These are phyloP conservation scores for Acipenser oxyrinchus DNA, from an alignment of 2,797 vertebrate species.

Conservation along the genomic window DNA sequence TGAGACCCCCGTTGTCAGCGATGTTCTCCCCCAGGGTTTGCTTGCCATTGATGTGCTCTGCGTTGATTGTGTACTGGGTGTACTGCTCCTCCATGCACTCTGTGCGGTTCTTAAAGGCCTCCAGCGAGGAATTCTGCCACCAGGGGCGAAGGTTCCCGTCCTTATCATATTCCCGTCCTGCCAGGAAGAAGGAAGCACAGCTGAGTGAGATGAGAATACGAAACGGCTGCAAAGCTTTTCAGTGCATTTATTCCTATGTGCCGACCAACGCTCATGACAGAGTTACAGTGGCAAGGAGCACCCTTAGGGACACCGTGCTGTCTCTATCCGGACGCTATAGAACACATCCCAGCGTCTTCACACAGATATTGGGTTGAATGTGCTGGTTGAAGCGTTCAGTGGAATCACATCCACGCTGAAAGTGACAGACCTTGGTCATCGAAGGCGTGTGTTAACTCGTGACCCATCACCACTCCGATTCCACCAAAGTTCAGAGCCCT, in stretches of 20 bases:
- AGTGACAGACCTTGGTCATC: slow-evolving; percentile 76
- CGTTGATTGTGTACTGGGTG: slow-evolving; percentile 72
- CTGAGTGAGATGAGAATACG: no score
- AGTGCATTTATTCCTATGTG: no score
- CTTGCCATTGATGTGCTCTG: slow-evolving; percentile 82
- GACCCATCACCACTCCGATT: slow-evolving; percentile 95
- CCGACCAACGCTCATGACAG: no score
- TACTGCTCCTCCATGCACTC: slow-evolving; percentile 93
- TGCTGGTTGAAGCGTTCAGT: no score
- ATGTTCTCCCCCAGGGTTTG: slow-evolving; percentile 96
- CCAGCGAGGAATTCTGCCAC: slow-evolving; percentile 92
- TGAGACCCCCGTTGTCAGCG: slow-evolving; percentile 88
- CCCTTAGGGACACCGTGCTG: no score
- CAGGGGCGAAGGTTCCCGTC: slow-evolving; percentile 88
- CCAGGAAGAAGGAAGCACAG: not conserved
- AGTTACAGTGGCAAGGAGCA: no score
- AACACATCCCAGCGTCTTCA: no score
- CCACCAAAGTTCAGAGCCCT: slow-evolving; percentile 94
- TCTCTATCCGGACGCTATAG: no score
- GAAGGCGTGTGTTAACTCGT: slow-evolving; percentile 91
- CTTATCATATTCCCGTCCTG: slow-evolving; percentile 91
- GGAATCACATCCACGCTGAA: no score
- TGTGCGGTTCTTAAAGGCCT: slow-evolving; percentile 80
- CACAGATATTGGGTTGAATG: no score
- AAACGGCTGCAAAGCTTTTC: no score